Base-by-base conservation (phyloP, 2,888 invertebrate species). In the Macaria notata region DNA sequence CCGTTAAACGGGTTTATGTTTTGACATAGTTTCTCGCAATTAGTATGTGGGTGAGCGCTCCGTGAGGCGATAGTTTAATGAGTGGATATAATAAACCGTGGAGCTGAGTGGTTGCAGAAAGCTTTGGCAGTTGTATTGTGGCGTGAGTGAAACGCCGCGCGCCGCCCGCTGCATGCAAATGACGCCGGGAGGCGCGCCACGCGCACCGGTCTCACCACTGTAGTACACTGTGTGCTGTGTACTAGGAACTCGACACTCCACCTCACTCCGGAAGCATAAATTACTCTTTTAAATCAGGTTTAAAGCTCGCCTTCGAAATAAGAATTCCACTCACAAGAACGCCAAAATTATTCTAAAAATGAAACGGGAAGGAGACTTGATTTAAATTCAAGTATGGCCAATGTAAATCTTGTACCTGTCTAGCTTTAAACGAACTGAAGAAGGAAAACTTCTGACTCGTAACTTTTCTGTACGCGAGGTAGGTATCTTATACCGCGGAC, bases 141-240 rank as follows among this genome's bases (percentile, higher is more conserved):
- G 69, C 69, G 70, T 71, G 70, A 76, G 72, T 71, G 71, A 77
- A 77, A 75, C 62, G 63, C 54, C 58, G 64, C 63, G 67, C 64
- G 71, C 76, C 56, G 59, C 1, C 66, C 62, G 67, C 68, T 63
- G 69, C 65, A 78, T 75, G 75, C 71, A 73, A 76, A 79, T 78
- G 62, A 68, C 61, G 59, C 19, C 19, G 19, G 19, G 19, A 2
- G 63, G 60, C 63, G 58, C 59, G 59, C 59, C 65, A 64, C 64
- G 19, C 61, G 61, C 65, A 64, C 64, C 61, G 64, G 64, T 70
- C 65, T 61, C 60, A 63, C 58, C 52, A 68, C 41, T 52, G 59
- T 68, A 36, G 4, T 36, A 36, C 33, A 19, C 19, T 19, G 19
- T 19, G 19, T 19, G 19, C 19, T 19, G 19, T 19, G 19, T 38